A percentile compares a stretch with the other conserved stretches of the same genome.
Evolutionary conservation across 2,797 vertebrate species (phyloP).

Genomic region (Enteromius unitaeniatus): DNA sequence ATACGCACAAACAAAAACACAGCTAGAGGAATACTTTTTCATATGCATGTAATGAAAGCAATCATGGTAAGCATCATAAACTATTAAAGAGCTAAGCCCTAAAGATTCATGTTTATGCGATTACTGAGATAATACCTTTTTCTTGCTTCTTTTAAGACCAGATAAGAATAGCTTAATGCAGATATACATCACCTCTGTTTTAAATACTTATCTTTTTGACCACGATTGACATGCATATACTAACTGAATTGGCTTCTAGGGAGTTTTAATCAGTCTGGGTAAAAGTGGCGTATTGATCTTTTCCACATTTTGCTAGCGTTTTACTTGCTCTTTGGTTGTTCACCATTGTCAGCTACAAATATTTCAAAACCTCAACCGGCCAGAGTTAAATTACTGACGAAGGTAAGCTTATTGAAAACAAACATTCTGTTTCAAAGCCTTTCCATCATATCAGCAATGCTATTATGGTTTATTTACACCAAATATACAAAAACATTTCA

Average conservation of each 20-base stretch:
- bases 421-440: constrained; percentile 28
- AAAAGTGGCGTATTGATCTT: constrained; percentile 5
- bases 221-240: constrained; percentile 51
- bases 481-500: constrained; percentile 41
- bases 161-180: constrained; percentile 32
- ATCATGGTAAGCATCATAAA: constrained; percentile 5
- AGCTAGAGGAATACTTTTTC: constrained; percentile 6
- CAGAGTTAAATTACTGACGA: constrained; percentile 14
- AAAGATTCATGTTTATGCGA: constrained; percentile 23
- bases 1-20: constrained; percentile 21
- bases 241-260: constrained; percentile 49
- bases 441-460: constrained; percentile 33
- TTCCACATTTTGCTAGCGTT: neutral
- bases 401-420: constrained; percentile 19
- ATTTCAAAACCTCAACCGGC: constrained; percentile 11
- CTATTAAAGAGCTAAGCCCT: neutral
- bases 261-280: constrained; percentile 25
- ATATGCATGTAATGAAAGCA: constrained; percentile 16
- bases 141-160: constrained; percentile 36
- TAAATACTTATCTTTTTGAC: constrained; percentile 36
- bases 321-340: constrained; percentile 3
- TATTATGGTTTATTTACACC: constrained; percentile 32
- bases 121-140: constrained; percentile 27
- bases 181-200: constrained; percentile 30
- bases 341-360: neutral